Evolutionary conservation across 2,113 vertebrate genomes (phyloP), one percentile per base, ranked within the genome.

Genomic region (Peromyscus californicus): DNA sequence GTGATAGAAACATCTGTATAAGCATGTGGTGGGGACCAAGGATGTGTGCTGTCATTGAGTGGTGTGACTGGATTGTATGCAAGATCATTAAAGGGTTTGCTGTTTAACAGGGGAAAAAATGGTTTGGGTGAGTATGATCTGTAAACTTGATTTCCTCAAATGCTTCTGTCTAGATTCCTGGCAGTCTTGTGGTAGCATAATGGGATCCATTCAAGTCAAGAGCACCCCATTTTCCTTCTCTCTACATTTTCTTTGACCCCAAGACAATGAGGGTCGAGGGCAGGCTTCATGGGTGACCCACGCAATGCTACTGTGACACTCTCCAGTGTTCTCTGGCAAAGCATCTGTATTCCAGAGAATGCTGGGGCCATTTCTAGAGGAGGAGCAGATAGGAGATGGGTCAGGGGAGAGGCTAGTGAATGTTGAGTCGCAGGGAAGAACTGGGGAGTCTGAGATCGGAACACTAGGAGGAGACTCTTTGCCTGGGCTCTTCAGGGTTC

Each of bases 41-140:
- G 33, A 2, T 5, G 0, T 10, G 26, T 4, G 3, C 79, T 36
- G 29, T 29, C 2, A 1, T 5, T 13, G 42, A 48, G 39, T n/a
- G 63, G 39, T 16, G 3, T 76, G 39, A 2, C 83, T 26, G 7
- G 72, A 29, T 79, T 45, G n/a, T 15, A 21, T 1, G 39, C 22
- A 13, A 67, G 67, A 4, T 19, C 1, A n/a, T 82, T 67, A 31
- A 67, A 36, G 10, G 6, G 16, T 36, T 54, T 45, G 48, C 74
- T n/a, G 57, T 26, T 42, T 33, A 61, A 63, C 0, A 3, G 70
- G 7, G 1, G 42, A 57, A 42, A 61, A 24, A 57, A 8, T 33
- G 24, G 0, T 33, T n/a, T 79, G 75, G 61, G 19, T 1, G 4
- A 15, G 8, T 8, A 29, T 72, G 54, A 54, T 65, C 31, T 61